These are phyloP conservation scores for Sylvia atricapilla DNA, from an alignment of 2,113 vertebrate species.

Conservation along the genomic window DNA sequence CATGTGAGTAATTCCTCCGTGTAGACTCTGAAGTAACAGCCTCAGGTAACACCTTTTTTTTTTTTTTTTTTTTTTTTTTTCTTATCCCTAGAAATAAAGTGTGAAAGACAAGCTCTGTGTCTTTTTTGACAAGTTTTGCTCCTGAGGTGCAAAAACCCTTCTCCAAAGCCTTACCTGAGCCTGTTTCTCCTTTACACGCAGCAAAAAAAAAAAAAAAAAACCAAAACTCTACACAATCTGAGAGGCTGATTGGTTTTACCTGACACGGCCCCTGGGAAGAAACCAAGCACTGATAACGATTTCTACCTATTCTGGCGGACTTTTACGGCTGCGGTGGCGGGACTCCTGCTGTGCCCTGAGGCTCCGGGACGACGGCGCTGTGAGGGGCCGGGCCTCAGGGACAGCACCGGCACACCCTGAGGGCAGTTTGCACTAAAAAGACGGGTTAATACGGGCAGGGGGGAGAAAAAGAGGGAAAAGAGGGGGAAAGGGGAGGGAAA, in stretches of 20 bases:
- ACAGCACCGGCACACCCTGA: neutral
- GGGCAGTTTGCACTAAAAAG: neutral
- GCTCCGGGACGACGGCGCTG: rapidly evolving
- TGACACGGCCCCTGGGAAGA: neutral
- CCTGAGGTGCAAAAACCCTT: neutral
- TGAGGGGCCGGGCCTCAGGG: neutral
- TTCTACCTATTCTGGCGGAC: neutral
- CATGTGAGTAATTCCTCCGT: neutral
- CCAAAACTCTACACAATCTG: neutral
- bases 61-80: neutral
- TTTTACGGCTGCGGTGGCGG: neutral
- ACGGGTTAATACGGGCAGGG: no score
- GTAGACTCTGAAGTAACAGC: neutral
- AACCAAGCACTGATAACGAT: neutral
- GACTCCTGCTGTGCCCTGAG: neutral
- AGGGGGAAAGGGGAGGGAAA: rapidly evolving
- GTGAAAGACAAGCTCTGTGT: neutral
- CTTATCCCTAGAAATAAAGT: neutral
- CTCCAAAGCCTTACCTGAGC: neutral
- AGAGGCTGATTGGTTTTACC: neutral
- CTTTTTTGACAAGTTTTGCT: neutral
- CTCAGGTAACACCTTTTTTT: neutral
- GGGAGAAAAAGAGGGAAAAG: rapidly evolving
- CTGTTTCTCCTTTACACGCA: rapidly evolving
- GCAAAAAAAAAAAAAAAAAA: no score